Base-by-base conservation (phyloP, 2,113 vertebrate species). In the Etheostoma cragini region DNA sequence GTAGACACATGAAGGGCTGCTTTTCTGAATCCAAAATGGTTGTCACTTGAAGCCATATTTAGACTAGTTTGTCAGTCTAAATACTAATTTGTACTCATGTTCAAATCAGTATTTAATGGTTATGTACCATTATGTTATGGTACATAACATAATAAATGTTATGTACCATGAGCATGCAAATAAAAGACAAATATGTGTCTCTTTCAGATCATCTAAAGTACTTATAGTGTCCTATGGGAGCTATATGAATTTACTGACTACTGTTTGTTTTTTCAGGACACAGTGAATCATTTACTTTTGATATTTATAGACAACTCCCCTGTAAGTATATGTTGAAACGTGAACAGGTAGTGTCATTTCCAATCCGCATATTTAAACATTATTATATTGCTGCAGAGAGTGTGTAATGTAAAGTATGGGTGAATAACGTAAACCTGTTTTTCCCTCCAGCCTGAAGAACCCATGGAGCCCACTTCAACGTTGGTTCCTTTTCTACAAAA, bases 231-330 rank as follows among this genome's bases (percentile, higher is more conserved):
- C 64, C 1, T 33, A n/a, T 5, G 17, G 46, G 6, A 46, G 22
- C 73, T 76, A 50, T 64, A 2, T 62, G 11, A 88, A 30, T 79
- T 22, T 85, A 19, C 71, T 12, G 17, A 2, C 11, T 73, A 11
- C 7, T 78, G n/a, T 58, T 87, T 88, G 89, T 52, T 57, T 16
- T 54, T 88, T 82, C 90, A 99, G 98, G 97, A 99, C 90, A 98
- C 97, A 65, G 97, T 98, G 73, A 99, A 99, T 92, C 97, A 97
- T 92, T 95, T 99, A 81, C 89, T 99, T 53, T 94, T 99, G 78
- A 96, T 99, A 91, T 99, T 98, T 89, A 98, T 98, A 77, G 97
- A 98, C 83, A 96, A 98, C 78, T 97, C 96, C 73, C 97, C 97
- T 66, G 98, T 99, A 89, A 98, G 98, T 98, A 81, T 12, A 15